These are phyloP conservation scores for Ibidorhyncha struthersii DNA, from an alignment of 2,113 vertebrate genomes.

Conservation along the genomic window DNA sequence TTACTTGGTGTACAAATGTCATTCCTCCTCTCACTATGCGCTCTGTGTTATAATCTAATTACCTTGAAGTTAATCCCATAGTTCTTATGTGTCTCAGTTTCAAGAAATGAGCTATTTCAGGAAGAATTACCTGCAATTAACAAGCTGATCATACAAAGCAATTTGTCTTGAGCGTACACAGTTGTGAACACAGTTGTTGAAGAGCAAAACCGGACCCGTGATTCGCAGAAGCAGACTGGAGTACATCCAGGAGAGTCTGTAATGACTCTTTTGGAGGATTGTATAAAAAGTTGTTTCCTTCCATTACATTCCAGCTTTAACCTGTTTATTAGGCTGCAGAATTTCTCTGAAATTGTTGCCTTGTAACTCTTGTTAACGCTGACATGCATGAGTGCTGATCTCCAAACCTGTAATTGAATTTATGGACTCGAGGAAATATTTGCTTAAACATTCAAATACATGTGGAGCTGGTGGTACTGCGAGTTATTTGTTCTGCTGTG, in stretches of 20 bases:
- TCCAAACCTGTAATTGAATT: not conserved
- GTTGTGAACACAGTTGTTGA: too few relatives aligned
- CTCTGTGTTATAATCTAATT: not conserved
- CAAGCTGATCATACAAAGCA: not conserved
- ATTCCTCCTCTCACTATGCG: not conserved
- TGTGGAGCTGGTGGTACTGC: not conserved
- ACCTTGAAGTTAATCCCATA: not conserved
- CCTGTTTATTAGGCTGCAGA: not conserved
- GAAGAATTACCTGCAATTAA: not conserved
- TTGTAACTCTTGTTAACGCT: not conserved
- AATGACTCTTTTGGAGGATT: not conserved
- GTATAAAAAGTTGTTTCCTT: not conserved
- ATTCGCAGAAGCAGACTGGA: not conserved
- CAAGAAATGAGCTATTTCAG: not conserved
- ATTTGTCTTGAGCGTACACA: not conserved
- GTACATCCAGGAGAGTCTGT: not conserved
- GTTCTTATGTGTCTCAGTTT: not conserved
- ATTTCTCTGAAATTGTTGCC: not conserved
- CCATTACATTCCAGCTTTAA: not conserved
- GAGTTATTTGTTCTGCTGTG: not conserved
- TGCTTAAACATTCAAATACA: not conserved
- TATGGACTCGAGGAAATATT: not conserved
- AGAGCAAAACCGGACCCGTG: accelerated
- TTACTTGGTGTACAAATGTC: not conserved
- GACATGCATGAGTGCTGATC: accelerated